These are phyloP conservation scores for Drosophila lini DNA, from an alignment of 1,140 invertebrate genomes.

Conservation along the genomic window DNA sequence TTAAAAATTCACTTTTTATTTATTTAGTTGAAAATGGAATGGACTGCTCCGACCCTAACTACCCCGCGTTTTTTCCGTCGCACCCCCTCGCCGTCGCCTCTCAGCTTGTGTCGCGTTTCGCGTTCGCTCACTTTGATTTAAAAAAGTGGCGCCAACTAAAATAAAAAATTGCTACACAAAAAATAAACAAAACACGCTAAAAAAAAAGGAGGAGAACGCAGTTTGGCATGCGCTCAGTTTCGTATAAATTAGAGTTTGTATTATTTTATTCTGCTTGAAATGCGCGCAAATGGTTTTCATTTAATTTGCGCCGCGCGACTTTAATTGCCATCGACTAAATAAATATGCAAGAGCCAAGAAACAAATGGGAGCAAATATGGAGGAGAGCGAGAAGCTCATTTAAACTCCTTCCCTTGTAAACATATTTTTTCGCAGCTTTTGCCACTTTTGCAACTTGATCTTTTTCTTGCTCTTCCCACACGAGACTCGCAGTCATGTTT, in stretches of 20 bases:
- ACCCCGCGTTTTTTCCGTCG: neutral
- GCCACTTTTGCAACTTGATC: neutral
- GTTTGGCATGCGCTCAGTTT: slow-evolving; percentile 52
- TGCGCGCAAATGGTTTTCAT: slow-evolving; percentile 74
- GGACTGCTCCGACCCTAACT: slow-evolving; percentile 42
- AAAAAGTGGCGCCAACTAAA: slow-evolving; percentile 72
- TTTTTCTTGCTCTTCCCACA: neutral
- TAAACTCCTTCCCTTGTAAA: slow-evolving; percentile 16
- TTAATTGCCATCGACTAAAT: slow-evolving; percentile 70
- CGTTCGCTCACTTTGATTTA: slow-evolving; percentile 69
- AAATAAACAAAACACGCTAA: slow-evolving; percentile 16
- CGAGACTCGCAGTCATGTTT: neutral
- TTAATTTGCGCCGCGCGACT: slow-evolving; percentile 67
- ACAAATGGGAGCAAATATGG: slow-evolving; percentile 66
- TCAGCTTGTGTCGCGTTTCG: slow-evolving; percentile 43
- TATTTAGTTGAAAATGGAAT: slow-evolving; percentile 80
- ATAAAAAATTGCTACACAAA: slow-evolving; percentile 56
- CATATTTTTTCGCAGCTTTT: slow-evolving; percentile 8
- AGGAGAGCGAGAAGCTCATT: slow-evolving; percentile 11
- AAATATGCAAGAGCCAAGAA: slow-evolving; percentile 49
- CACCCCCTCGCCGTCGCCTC: neutral
- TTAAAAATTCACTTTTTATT: slow-evolving; percentile 83
- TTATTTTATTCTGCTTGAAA: slow-evolving; percentile 81
- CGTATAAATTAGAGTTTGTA: slow-evolving; percentile 81
- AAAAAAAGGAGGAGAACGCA: slow-evolving; percentile 25